These are phyloP conservation scores for Entelurus aequoreus DNA, from an alignment of 2,113 vertebrate genomes.

Conservation along the genomic window DNA sequence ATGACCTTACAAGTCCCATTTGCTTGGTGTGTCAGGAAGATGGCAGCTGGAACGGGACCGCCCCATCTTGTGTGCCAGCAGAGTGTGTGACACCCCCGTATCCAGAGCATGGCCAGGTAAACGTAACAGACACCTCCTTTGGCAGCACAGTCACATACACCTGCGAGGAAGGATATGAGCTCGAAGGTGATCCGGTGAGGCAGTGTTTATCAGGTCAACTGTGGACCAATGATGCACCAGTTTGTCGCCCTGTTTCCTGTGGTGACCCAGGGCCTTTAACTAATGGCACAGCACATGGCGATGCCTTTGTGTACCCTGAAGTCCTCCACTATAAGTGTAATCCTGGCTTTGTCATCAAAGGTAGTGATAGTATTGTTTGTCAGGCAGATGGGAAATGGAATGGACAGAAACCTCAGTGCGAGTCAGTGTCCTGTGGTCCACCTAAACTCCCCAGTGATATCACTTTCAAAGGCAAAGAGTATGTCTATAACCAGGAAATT, in stretches of 20 bases:
- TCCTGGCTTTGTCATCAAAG: constrained; percentile 80
- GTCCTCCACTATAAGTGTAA: constrained; percentile 78
- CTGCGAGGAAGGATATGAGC: constrained; percentile 80
- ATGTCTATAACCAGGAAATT: constrained; percentile 71
- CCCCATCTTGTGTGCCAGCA: constrained; percentile 80
- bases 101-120: constrained; percentile 80
- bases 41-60: constrained; percentile 90
- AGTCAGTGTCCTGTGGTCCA: constrained; percentile 79
- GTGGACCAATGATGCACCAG: constrained; percentile 80
- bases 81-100: constrained; percentile 75
- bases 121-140: constrained; percentile 74
- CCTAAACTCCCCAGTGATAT: constrained; percentile 70
- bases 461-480: constrained; percentile 71
- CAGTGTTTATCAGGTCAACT: constrained; percentile 78
- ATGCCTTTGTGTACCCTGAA: constrained; percentile 70
- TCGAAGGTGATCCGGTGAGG: constrained; percentile 77
- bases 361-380: constrained; percentile 74
- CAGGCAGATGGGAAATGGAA: constrained; percentile 80
- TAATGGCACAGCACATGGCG: constrained; percentile 73
- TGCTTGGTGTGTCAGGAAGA: constrained; percentile 84
- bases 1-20: constrained; percentile 77
- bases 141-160: constrained; percentile 78
- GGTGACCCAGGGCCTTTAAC: constrained; percentile 66
- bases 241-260: constrained; percentile 75
- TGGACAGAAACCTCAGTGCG: constrained; percentile 77